Percentiles rank a stretch among this genome's conserved stretches.
Conservation (phyloP, 2,888 invertebrate species). For the Sipunculus nudus region DNA sequence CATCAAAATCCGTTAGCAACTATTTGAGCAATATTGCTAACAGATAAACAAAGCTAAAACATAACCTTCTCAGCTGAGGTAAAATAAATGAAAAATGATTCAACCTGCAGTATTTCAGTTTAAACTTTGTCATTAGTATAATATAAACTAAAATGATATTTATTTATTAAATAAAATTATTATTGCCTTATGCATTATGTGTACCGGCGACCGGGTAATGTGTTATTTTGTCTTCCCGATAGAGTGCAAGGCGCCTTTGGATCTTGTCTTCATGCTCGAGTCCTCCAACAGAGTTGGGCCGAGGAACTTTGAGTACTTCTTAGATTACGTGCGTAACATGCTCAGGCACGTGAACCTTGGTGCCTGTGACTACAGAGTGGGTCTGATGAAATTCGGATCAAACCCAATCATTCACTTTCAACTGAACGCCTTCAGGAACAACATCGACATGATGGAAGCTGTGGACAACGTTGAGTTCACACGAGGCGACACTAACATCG, state of each 20-base stretch:
- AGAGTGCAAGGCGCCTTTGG: constrained; percentile 28
- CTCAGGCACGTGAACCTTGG: not conserved
- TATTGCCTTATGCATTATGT: not conserved
- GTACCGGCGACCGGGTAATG: not conserved
- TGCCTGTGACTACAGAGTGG: not conserved
- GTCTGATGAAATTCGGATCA: constrained; percentile 43
- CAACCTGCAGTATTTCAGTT: too few species aligned
- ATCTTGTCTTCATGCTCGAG: constrained; percentile 54
- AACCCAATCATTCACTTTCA: constrained; percentile 44
- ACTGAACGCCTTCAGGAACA: constrained; percentile 40
- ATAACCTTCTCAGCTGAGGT: too few species aligned
- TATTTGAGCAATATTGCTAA: too few species aligned
- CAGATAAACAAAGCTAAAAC: too few species aligned
- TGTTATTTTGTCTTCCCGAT: not conserved
- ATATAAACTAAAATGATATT: too few species aligned
- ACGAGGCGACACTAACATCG: constrained; percentile 56
- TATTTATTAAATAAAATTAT: too few species aligned
- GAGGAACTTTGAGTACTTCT: constrained; percentile 42
- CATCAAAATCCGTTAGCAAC: too few species aligned
- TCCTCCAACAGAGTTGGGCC: constrained; percentile 55
- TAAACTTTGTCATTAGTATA: too few species aligned
- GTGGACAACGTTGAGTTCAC: constrained; percentile 48
- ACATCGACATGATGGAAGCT: constrained; percentile 40
- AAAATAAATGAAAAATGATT: too few species aligned
- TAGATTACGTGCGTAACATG: constrained; percentile 15